Evolutionary conservation across 2,888 invertebrate species (phyloP), one percentile per base, ranked within the genome.

Genomic region (Hybos culiciformis): DNA sequence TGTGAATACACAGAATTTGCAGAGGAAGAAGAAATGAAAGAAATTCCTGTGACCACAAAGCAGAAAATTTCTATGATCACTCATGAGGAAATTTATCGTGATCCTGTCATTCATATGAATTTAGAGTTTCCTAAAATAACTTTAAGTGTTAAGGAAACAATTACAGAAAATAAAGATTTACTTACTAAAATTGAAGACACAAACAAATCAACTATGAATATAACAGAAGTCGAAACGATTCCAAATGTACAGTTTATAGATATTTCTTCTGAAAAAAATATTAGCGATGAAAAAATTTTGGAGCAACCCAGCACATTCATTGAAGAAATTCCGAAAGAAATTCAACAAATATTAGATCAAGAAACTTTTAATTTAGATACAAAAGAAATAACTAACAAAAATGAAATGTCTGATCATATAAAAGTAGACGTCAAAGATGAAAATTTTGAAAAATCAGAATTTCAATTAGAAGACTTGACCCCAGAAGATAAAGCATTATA

Each of bases 61-160:
- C 63, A 64, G 50, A 72, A 71, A 57, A 73, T 81, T 51, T 75
- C 78, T 44, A 63, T 82, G 34, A 81, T 82, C 49, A 80, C 80
- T 5, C 81, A 82, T 46, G 81, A 82, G 63, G 79, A 81, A 63
- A 73, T 77, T 51, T 73, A 74, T 62, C 66, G 77, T 56, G 75
- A 75, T 46, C 80, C 80, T 11, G 72, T 79, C 36, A 70, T 79
- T 66, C 68, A 74, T 62, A 56, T 79, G 66, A 70, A 78, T 70
- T 69, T 78, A 71, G 66, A 78, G 68, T 69, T 66, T 49, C 66
- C 66, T 14, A 56, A 60, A 51, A 58, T 63, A 45, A 61, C 60
- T 46, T 54, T 64, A 47, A 55, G 57, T 46, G 59, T 65, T 29
- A 59, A 57, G 12, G 57, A 63, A 48, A 63, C 59, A 29, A 53